Conservation (phyloP, 1,140 invertebrate genomes). For the Mactra quadrangularis region DNA sequence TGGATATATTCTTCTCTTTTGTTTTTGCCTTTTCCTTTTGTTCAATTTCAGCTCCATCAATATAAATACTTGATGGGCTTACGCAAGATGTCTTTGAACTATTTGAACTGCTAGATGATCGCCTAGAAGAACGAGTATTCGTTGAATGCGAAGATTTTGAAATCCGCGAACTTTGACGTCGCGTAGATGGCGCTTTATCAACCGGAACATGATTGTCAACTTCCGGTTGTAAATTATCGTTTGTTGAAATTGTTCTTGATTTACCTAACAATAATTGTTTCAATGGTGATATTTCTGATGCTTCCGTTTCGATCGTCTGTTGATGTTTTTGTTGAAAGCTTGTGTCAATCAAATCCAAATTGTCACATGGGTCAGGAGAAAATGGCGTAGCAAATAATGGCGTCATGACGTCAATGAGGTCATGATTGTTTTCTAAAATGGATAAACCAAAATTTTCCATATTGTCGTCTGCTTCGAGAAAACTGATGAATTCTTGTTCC, state of each 20-base stretch:
- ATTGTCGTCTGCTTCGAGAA: constrained; percentile 23
- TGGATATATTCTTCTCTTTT: constrained; percentile 15
- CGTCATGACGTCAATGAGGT: constrained; percentile 36
- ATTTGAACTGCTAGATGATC: too few species aligned
- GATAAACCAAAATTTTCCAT: constrained; percentile 34
- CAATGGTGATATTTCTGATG: background rate
- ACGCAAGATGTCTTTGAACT: too few species aligned
- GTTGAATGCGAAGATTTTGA: background rate
- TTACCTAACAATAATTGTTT: constrained; percentile 20
- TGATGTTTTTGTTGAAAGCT: constrained; percentile 5
- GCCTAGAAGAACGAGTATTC: background rate
- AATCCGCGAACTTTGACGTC: background rate
- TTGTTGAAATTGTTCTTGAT: background rate
- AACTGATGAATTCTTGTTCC: constrained; percentile 30
- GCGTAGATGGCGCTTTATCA: too few species aligned
- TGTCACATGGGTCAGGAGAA: constrained; percentile 40
- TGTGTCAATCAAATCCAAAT: constrained; percentile 28
- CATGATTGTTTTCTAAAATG: constrained; percentile 41
- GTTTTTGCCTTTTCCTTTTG: background rate
- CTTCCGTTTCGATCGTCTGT: background rate
- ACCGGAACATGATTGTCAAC: too few species aligned
- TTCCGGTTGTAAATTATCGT: background rate
- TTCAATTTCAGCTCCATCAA: background rate
- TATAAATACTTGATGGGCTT: too few species aligned
- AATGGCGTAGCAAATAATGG: constrained; percentile 39